Evolutionary conservation across 2,888 invertebrate species (phyloP).

Genomic region (Carpatolechia fugitivella): DNA sequence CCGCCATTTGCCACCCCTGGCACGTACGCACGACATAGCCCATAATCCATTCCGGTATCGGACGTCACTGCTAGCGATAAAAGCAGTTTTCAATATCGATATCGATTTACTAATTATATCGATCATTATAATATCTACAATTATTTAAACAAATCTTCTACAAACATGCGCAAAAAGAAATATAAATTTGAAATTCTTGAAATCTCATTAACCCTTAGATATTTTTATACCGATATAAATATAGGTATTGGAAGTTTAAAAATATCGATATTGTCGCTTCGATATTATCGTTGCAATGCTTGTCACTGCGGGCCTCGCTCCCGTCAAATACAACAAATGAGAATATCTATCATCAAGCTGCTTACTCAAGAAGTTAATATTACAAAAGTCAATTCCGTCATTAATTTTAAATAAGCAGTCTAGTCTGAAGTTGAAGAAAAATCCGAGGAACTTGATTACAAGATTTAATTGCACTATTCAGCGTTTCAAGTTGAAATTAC

Average conservation of each 20-base stretch:
- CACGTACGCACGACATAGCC: conserved; percentile 55
- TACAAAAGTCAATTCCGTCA: neutral
- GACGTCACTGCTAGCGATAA: conserved; percentile 49
- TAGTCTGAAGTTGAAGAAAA: neutral
- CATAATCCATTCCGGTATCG: conserved; percentile 65
- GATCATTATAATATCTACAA: too few relatives aligned
- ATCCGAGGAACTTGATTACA: neutral
- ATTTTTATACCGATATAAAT: too few relatives aligned
- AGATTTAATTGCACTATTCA: neutral
- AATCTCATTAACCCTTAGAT: too few relatives aligned
- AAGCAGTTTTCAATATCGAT: too few relatives aligned
- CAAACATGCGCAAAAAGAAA: too few relatives aligned
- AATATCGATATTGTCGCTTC: too few relatives aligned
- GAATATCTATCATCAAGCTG: conserved; percentile 2
- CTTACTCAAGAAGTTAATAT: neutral
- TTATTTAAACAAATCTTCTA: too few relatives aligned
- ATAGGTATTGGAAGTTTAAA: too few relatives aligned
- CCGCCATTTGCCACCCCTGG: conserved; percentile 40
- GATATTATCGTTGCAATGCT: too few relatives aligned
- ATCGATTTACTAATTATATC: too few relatives aligned
- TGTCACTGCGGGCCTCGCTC: conserved; percentile 43
- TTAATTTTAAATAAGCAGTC: neutral
- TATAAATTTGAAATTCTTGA: too few relatives aligned
- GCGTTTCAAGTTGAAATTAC: neutral
- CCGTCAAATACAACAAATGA: conserved; percentile 33